Evolutionary conservation across 2,113 vertebrate species (phyloP).

Genomic region (Istiophorus platypterus): DNA sequence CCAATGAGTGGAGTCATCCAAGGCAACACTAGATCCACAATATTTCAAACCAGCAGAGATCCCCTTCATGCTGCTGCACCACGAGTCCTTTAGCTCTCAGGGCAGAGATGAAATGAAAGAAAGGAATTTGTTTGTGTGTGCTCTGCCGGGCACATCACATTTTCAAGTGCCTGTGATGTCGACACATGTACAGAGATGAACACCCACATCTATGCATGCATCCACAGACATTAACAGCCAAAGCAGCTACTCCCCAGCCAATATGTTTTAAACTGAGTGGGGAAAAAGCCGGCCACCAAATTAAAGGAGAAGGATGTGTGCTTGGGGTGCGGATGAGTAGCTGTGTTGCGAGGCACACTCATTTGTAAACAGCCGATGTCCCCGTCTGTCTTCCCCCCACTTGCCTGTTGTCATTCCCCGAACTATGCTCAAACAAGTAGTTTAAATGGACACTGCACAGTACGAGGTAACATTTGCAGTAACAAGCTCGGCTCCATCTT

Average conservation of each 20-base stretch:
- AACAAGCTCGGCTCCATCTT: background rate
- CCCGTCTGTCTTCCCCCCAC: slow-evolving; percentile 17
- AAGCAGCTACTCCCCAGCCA: background rate
- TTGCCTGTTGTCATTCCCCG: slow-evolving; percentile 31
- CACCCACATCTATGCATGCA: background rate
- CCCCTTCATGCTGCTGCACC: background rate
- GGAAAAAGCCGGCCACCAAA: slow-evolving; percentile 39
- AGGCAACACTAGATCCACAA: slow-evolving; percentile 4
- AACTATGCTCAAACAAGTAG: slow-evolving; percentile 30
- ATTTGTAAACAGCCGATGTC: slow-evolving; percentile 37
- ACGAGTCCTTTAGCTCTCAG: background rate
- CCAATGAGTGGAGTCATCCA: slow-evolving; percentile 8
- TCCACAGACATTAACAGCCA: slow-evolving; percentile 1
- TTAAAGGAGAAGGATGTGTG: slow-evolving; percentile 44
- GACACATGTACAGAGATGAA: background rate
- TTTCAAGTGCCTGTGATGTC: background rate
- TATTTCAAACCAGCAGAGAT: slow-evolving; percentile 5
- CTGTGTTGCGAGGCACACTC: slow-evolving; percentile 19
- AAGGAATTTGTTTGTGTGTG: background rate
- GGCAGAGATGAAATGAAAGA: slow-evolving; percentile 27
- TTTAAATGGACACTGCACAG: slow-evolving; percentile 26
- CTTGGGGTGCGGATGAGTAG: slow-evolving; percentile 30
- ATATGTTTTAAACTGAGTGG: slow-evolving; percentile 33
- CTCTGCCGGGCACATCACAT: background rate
- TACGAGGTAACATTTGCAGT: slow-evolving; percentile 39